Evolutionary conservation across 1,140 invertebrate species (phyloP).

Genomic region (Diorhabda carinulata): DNA sequence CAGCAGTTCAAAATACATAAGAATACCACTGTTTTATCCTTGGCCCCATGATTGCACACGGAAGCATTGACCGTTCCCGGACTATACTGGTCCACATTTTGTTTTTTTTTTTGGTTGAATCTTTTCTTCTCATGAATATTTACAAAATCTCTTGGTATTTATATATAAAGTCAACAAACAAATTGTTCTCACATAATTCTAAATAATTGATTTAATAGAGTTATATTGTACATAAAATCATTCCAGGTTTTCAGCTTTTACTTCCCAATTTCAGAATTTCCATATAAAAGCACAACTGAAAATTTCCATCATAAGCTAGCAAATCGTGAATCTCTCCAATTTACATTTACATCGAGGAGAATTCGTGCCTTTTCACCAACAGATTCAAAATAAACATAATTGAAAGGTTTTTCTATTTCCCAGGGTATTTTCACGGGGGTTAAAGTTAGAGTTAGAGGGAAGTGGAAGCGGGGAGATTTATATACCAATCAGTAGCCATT

Average conservation of each 20-base stretch:
- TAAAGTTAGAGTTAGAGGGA: neutral
- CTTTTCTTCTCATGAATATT: too few relatives aligned
- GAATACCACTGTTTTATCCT: too few relatives aligned
- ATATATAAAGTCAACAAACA: too few relatives aligned
- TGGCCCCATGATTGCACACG: too few relatives aligned
- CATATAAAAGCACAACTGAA: slow-evolving; percentile 13
- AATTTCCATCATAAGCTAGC: neutral
- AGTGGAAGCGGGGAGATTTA: slow-evolving; percentile 14
- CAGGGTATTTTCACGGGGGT: slow-evolving; percentile 7
- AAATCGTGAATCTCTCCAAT: slow-evolving; percentile 4
- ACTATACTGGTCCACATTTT: too few relatives aligned
- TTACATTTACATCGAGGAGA: slow-evolving; percentile 7
- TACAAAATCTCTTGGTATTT: too few relatives aligned
- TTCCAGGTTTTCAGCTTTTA: neutral
- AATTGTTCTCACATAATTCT: too few relatives aligned
- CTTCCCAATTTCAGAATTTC: slow-evolving; percentile 10
- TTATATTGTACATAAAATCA: neutral
- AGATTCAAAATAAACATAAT: slow-evolving; percentile 13
- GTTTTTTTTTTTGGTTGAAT: too few relatives aligned
- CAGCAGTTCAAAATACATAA: too few relatives aligned
- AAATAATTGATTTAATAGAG: neutral
- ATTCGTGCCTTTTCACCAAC: slow-evolving; percentile 10
- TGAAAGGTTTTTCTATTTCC: slow-evolving; percentile 16
- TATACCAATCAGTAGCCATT: slow-evolving; percentile 25
- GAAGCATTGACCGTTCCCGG: too few relatives aligned